Conservation (phyloP, 2,888 invertebrate species). For the Lamellibrachia columna region DNA sequence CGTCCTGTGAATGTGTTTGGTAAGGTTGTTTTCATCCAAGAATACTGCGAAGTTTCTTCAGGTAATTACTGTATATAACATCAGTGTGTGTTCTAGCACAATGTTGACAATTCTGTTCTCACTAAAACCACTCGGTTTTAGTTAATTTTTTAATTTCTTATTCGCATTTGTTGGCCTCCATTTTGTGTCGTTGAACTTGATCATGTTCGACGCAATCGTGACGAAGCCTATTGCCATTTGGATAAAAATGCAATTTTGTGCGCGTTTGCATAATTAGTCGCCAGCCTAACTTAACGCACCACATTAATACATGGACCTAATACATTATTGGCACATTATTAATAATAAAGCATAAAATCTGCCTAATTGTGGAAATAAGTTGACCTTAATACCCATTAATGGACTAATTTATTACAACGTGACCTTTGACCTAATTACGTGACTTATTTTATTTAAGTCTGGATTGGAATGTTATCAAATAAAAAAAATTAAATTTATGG, state of each 20-base stretch:
- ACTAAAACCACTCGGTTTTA: not conserved
- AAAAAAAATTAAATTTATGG: too few relatives aligned
- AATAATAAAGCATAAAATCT: too few relatives aligned
- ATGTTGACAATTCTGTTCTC: not conserved
- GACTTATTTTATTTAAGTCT: too few relatives aligned
- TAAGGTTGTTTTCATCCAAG: not conserved
- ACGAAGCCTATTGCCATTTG: not conserved
- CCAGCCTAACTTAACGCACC: not conserved
- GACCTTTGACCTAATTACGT: too few relatives aligned
- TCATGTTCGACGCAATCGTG: not conserved
- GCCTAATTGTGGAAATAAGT: too few relatives aligned
- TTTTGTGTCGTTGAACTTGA: not conserved
- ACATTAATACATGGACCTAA: not conserved
- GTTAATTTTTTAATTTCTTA: not conserved
- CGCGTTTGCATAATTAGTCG: not conserved
- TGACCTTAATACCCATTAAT: too few relatives aligned
- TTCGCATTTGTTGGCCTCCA: not conserved
- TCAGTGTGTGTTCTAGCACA: not conserved
- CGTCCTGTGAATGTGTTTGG: not conserved
- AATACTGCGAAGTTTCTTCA: not conserved
- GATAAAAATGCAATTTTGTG: not conserved
- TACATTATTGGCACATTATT: too few relatives aligned
- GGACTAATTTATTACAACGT: too few relatives aligned
- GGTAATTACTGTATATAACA: not conserved
- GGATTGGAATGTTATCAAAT: too few relatives aligned